Percentiles rank a stretch among this genome's conserved stretches.
phyloP scores from a whole-genome alignment of 1,140 invertebrate species.

The Chironomus tepperi region DNA sequence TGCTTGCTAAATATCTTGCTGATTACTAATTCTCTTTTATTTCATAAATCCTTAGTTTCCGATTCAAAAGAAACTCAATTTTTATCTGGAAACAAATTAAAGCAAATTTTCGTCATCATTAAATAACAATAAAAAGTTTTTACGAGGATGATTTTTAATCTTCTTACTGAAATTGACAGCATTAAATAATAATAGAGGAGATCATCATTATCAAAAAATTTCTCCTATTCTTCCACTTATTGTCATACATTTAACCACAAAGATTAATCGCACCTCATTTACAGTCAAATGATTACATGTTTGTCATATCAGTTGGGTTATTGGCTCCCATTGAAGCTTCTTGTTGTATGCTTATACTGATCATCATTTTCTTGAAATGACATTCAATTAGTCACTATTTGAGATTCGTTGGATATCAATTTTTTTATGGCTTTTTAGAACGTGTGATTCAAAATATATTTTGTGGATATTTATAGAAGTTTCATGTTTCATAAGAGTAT shows the following conservation, averaged over 20 bases:
- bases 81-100: too few species aligned
- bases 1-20: too few species aligned
- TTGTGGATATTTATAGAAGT: too few species aligned
- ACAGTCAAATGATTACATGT: slow-evolving; percentile 17
- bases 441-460: neutral
- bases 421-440: neutral
- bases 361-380: neutral
- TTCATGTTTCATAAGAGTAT: too few species aligned
- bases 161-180: too few species aligned
- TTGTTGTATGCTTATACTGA: neutral
- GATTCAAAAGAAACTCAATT: too few species aligned
- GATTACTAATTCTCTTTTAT: too few species aligned
- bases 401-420: neutral
- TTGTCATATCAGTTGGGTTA: slow-evolving; percentile 8
- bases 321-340: neutral
- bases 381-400: neutral
- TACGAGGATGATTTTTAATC: too few species aligned
- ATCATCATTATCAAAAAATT: slow-evolving; percentile 9
- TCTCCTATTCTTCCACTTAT: neutral
- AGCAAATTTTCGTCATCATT: too few species aligned
- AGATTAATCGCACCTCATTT: slow-evolving; percentile 10
- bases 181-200: neutral
- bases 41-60: too few species aligned
- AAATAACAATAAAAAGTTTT: too few species aligned
- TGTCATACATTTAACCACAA: too few species aligned